These are phyloP conservation scores for Tachystola acroxantha DNA, from an alignment of 2,888 invertebrate species.

Conservation along the genomic window DNA sequence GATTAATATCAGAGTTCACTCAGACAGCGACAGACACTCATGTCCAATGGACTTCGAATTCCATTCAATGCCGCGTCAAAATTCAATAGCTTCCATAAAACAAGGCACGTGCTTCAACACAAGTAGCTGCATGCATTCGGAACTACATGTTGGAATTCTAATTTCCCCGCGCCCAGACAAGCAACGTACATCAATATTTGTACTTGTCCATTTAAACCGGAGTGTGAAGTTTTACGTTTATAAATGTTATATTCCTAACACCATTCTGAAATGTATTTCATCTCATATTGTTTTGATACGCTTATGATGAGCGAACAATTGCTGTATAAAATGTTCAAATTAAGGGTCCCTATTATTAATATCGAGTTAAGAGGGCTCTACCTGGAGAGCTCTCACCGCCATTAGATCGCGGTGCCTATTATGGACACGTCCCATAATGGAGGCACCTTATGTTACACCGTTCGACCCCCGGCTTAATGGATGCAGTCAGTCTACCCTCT, in stretches of 20 bases:
- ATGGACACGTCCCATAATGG: constrained; percentile 48
- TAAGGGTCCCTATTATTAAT: constrained; percentile 47
- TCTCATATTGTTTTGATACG: neutral
- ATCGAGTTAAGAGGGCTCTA: constrained; percentile 49
- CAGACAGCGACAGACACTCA: constrained; percentile 28
- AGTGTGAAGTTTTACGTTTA: no score
- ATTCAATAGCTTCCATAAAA: constrained; percentile 14
- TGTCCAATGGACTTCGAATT: constrained; percentile 21
- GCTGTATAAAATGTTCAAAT: constrained; percentile 19
- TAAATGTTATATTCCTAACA: neutral
- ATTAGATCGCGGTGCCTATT: constrained; percentile 49
- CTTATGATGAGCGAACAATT: constrained; percentile 15
- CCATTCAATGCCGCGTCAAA: constrained; percentile 18
- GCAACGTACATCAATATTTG: no score
- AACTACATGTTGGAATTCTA: constrained; percentile 24
- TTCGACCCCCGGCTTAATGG: constrained; percentile 37
- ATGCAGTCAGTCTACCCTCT: constrained; percentile 37
- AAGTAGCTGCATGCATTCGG: constrained; percentile 12
- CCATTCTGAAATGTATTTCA: no score
- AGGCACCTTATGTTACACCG: constrained; percentile 46
- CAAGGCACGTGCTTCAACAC: constrained; percentile 19
- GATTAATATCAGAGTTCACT: constrained; percentile 46
- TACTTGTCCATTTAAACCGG: no score
- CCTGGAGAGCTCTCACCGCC: constrained; percentile 47
- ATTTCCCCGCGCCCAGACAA: constrained; percentile 17